phyloP scores from a whole-genome alignment of 2,797 vertebrate species.

The Rhynchonycteris naso region DNA sequence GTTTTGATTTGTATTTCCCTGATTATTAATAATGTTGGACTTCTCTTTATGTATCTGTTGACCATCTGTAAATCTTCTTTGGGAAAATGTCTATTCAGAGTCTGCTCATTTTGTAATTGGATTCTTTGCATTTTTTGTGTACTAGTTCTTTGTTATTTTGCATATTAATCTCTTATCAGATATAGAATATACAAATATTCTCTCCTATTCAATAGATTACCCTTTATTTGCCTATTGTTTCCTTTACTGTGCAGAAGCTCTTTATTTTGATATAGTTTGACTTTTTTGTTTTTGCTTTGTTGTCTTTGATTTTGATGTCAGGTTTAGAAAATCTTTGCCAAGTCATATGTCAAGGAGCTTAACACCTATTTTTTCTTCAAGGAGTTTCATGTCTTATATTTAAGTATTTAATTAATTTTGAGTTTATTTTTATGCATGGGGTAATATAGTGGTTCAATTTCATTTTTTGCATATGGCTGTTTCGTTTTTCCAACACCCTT shows the following conservation, averaged over 20 bases:
- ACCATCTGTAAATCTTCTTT: background rate
- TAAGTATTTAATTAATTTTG: background rate
- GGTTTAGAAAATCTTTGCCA: background rate
- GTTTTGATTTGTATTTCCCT: background rate
- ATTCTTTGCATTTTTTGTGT: background rate
- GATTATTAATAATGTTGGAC: background rate
- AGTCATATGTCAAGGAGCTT: background rate
- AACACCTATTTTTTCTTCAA: background rate
- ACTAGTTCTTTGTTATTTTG: background rate
- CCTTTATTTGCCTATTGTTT: background rate
- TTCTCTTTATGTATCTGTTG: background rate
- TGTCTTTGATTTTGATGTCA: background rate
- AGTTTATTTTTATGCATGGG: background rate
- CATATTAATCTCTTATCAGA: background rate
- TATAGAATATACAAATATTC: background rate
- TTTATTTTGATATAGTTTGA: background rate
- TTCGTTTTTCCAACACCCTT: background rate
- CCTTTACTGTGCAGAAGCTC: background rate
- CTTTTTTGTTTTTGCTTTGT: background rate
- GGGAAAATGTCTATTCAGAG: background rate
- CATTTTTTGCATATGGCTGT: background rate
- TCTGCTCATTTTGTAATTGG: background rate
- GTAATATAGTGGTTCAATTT: background rate
- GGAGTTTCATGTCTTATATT: background rate
- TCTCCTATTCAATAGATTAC: background rate